Conservation (phyloP, 2,797 vertebrate genomes). For the Leuciscus waleckii region DNA sequence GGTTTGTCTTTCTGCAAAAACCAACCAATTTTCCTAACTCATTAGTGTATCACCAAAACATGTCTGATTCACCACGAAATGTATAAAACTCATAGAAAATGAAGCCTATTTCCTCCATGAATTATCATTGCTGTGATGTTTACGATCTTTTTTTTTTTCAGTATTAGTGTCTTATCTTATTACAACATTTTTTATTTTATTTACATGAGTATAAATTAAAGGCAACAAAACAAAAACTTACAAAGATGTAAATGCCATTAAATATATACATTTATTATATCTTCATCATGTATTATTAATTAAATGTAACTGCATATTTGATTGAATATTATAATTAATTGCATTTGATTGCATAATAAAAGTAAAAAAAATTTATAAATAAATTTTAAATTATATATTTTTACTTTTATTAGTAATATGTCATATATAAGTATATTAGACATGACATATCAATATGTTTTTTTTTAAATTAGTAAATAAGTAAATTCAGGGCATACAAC, state of each 20-base stretch:
- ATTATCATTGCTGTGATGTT: background rate
- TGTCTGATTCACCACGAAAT: background rate
- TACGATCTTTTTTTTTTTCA: background rate
- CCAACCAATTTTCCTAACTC: constrained; percentile 23
- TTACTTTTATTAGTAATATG: no score
- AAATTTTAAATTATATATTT: no score
- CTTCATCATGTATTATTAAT: background rate
- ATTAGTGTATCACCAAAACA: background rate
- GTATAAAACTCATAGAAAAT: background rate
- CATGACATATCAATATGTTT: background rate
- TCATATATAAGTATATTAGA: background rate
- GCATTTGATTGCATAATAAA: no score
- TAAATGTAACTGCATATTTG: background rate
- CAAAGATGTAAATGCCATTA: background rate
- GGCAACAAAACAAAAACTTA: background rate
- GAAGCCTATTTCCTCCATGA: background rate
- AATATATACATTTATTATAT: background rate
- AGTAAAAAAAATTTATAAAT: no score
- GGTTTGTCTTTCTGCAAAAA: constrained; percentile 47
- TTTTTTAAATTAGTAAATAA: background rate
- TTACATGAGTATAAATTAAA: background rate
- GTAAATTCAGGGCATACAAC: no score
- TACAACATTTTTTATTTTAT: background rate
- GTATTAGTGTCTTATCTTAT: background rate
- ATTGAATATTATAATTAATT: no score